Base-by-base conservation (phyloP, 2,888 invertebrate genomes). In the Pseudococcus viburni region DNA sequence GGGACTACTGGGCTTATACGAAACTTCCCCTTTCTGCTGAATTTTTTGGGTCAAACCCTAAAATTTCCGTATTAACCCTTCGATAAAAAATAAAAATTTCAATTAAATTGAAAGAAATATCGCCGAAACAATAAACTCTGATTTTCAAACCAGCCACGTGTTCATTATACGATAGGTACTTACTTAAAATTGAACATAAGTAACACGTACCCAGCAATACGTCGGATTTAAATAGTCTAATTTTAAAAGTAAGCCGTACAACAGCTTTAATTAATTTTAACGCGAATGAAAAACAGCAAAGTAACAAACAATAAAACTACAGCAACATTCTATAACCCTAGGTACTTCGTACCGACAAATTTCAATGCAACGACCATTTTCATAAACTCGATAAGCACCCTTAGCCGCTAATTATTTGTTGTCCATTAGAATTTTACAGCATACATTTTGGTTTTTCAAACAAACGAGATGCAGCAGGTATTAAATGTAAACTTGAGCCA, bases 401-500 rank as follows among this genome's bases (percentile, higher is more conserved):
- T 19, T 64, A 64, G 64, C 22, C 22, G 19, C 22, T 64, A 22
- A 64, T 22, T 64, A 64, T 64, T 64, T 64, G 64, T 22, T 22
- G 22, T 64, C 64, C 64, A 64, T 64, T 22, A 64, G 19, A 64
- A 64, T 64, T 64, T 22, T 19, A 22, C 19, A 22, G 22, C 64
- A 8, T 64, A 64, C 22, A 64, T 64, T 64, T 64, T 22, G 64
- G 64, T 64, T 64, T 64, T 22, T 64, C 19, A 11, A 64, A 22
- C 64, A 64, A 22, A 22, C 19, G 64, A 64, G 17, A 64, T 64
- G 64, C 64, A 64, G 64, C 64, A 64, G 64, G 64, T 64, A 64
- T 64, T 64, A 64, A 64, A 64, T 22, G 64, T 64, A 64, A 64
- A 64, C 64, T 64, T 64, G 64, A 64, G 64, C 22, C 11, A 64